phyloP scores from a whole-genome alignment of 2,888 invertebrate species.

The Molorchus minor region DNA sequence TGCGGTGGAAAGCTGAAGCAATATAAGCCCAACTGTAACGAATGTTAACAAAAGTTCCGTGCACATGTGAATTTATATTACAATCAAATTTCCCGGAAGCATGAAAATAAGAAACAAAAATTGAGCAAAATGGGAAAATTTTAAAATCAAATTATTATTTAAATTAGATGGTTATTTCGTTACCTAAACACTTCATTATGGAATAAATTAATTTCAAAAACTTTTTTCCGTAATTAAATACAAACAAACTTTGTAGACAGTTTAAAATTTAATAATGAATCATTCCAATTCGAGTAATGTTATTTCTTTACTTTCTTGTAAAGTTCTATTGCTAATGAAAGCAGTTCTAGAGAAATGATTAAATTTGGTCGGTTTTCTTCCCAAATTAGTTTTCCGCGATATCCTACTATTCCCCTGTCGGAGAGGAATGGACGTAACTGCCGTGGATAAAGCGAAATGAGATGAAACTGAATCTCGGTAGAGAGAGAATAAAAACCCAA shows the following conservation, averaged over 20 bases:
- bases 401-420: constrained; percentile 46
- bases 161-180: constrained; percentile 41
- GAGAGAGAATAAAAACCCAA: constrained; percentile 44
- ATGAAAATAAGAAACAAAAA: no score
- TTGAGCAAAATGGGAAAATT: no score
- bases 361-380: constrained; percentile 58
- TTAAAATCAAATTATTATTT: no score
- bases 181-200: constrained; percentile 46
- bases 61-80: no score
- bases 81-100: no score
- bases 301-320: constrained; percentile 60
- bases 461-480: constrained; percentile 31
- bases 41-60: no score
- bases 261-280: constrained; percentile 59
- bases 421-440: constrained; percentile 11
- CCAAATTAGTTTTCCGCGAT: constrained; percentile 57
- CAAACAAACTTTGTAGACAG: constrained; percentile 58
- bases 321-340: constrained; percentile 60
- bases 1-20: no score
- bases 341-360: constrained; percentile 58
- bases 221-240: constrained; percentile 57
- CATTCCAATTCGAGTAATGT: constrained; percentile 58
- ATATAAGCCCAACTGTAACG: no score
- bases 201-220: constrained; percentile 54
- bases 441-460: constrained; percentile 19